Evolutionary conservation across 2,797 vertebrate genomes (phyloP), one percentile per base, ranked within the genome.

Genomic region (Hozukius guyotensis): DNA sequence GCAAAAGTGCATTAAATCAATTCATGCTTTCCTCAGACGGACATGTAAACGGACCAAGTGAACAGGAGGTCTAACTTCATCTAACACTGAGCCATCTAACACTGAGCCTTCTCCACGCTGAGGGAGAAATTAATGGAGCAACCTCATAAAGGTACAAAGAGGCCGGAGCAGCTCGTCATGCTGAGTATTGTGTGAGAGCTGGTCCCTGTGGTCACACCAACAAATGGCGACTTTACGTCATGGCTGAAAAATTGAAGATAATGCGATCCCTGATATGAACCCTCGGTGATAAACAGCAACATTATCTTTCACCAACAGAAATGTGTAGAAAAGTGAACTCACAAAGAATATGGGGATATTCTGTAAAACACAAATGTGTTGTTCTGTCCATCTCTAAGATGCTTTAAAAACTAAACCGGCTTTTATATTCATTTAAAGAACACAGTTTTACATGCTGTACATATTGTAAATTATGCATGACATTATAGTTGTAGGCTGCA

Each of bases 11-110:
- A 34, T 25, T 13, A 52, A 52, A 68, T 59, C 55, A 18, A 59
- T 56, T 83, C 46, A 13, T 14, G 11, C 18, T 24, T 12, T 31
- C 34, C 80, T 62, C 80, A 69, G 76, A 78, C 29, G 74, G 84
- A 80, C 77, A 67, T 38, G 10, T 34, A 27, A 79, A 56, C 5
- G 34, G 78, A 85, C 22, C 1, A 22, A 66, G 53, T 42, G 52
- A 86, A 78, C 68, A 46, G 72, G 72, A 1, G 78, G 81, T 82
- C 61, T 64, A 5, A 84, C 78, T 80, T 83, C 64, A 72, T 91
- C 75, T 60, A 57, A 27, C 55, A 3, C 32, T 6, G 75, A 2
- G 22, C 42, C 63, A 11, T 42, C 13, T 42, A 42, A 42, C 38
- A 42, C 38, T 42, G 13, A 42, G 38, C 38, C 13, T 14, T 75